A percentile compares a stretch with the other conserved stretches of the same genome.
phyloP scores from a whole-genome alignment of 37 sponge, comb jelly and placozoan genomes.

The Crambe crambe region DNA sequence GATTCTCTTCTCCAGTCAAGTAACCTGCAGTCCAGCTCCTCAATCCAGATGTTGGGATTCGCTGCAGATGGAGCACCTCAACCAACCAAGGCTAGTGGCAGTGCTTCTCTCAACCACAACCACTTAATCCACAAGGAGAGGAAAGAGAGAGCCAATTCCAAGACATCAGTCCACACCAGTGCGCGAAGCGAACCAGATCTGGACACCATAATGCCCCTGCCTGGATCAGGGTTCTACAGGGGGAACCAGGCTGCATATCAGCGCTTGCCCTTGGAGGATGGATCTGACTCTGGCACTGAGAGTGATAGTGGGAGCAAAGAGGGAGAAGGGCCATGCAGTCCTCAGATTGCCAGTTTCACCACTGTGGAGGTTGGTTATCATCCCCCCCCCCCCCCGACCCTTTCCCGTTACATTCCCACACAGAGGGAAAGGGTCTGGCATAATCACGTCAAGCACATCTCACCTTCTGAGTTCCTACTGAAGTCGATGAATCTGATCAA shows the following conservation, averaged over 20 bases:
- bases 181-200: conserved; percentile 40
- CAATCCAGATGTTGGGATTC: conserved; percentile 11
- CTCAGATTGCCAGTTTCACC: neutral
- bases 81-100: neutral
- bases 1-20: neutral
- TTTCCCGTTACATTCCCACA: no score
- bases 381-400: neutral
- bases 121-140: neutral
- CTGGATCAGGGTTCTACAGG: neutral
- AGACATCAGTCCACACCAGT: neutral
- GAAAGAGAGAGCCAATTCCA: conserved; percentile 4
- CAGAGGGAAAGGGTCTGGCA: no score
- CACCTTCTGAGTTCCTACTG: no score
- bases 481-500: no score
- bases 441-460: no score
- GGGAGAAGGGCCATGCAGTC: neutral
- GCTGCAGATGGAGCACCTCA: neutral
- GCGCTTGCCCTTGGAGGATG: neutral
- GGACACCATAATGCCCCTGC: conserved; percentile 46
- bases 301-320: neutral
- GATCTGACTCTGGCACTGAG: neutral
- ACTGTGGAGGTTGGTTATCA: conserved; percentile 12
- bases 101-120: neutral
- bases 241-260: neutral
- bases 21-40: neutral